A percentile compares a stretch with the other conserved stretches of the same genome.
phyloP scores from a whole-genome alignment of 2,113 vertebrate genomes.

The Silurus glanis region DNA sequence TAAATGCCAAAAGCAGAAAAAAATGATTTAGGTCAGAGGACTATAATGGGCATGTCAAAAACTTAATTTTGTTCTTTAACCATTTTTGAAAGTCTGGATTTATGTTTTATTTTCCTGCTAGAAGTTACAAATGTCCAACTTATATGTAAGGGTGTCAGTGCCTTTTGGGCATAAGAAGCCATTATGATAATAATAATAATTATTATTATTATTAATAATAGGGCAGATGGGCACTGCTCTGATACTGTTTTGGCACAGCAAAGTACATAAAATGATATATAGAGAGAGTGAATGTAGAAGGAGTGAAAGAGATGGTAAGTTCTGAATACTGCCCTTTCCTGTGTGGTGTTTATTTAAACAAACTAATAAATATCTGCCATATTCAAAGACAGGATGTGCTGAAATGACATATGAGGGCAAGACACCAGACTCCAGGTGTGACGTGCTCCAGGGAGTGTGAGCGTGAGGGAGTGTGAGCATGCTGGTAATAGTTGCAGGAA shows the following conservation, averaged over 20 bases:
- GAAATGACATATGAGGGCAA: constrained; percentile 48
- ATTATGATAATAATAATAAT: not conserved
- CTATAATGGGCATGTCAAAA: not conserved
- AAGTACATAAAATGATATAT: not conserved
- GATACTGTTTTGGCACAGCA: constrained; percentile 14
- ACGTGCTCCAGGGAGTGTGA: constrained; percentile 50
- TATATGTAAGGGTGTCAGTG: not conserved
- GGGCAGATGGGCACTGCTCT: too few relatives aligned
- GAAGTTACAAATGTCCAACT: not conserved
- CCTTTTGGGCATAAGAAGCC: not conserved
- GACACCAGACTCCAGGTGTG: constrained; percentile 48
- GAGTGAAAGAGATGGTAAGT: not conserved
- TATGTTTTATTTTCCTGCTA: not conserved
- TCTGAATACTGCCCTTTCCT: constrained; percentile 36
- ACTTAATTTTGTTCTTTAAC: not conserved
- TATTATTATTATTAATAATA: too few relatives aligned
- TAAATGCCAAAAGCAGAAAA: too few relatives aligned
- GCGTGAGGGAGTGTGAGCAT: constrained; percentile 39
- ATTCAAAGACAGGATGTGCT: constrained; percentile 58
- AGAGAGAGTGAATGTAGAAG: not conserved
- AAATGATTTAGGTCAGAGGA: not conserved
- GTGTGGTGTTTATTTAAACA: constrained; percentile 44
- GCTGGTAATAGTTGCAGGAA: constrained; percentile 66
- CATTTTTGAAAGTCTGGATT: not conserved
- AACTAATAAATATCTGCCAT: constrained; percentile 54